These are phyloP conservation scores for Megatriorchis doriae DNA, from an alignment of 2,113 vertebrate species.

Conservation along the genomic window DNA sequence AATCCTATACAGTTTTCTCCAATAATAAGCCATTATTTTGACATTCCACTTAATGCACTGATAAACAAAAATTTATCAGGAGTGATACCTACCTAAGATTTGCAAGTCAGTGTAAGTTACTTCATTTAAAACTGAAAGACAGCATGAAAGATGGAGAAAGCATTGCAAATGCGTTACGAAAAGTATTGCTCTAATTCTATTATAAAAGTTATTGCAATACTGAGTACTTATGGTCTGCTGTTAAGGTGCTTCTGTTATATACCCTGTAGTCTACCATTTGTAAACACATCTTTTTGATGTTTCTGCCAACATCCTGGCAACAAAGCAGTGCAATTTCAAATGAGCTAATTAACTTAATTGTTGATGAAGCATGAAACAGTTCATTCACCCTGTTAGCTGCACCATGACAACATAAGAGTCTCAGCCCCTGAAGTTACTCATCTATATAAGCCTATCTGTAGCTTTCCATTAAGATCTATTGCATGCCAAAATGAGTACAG, in stretches of 20 bases:
- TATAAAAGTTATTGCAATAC: conserved; percentile 53
- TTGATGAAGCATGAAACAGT: conserved; percentile 99
- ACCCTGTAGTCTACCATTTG: conserved; percentile 85
- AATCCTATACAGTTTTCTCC: background rate
- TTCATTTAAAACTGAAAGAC: conserved; percentile 31
- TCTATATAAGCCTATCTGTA: conserved; percentile 85
- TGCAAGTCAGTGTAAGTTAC: background rate
- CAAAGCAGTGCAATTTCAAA: conserved; percentile 99
- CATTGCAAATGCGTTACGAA: conserved; percentile 15
- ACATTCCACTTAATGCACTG: background rate
- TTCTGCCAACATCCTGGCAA: conserved; percentile 95
- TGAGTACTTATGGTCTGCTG: conserved; percentile 61
- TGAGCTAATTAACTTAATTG: conserved; percentile 99
- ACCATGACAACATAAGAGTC: conserved; percentile 97
- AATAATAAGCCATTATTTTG: background rate
- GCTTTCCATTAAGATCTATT: conserved; percentile 77
- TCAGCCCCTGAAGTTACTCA: conserved; percentile 88
- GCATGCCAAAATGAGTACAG: background rate
- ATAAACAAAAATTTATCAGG: conserved; percentile 4
- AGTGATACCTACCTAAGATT: background rate
- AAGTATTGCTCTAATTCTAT: conserved; percentile 37
- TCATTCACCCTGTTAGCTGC: conserved; percentile 95
- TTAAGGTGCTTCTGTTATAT: conserved; percentile 83
- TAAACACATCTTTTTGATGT: conserved; percentile 99
- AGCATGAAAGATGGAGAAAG: background rate